Evolutionary conservation across 2,797 vertebrate genomes (phyloP).

Genomic region (Platalea minor): DNA sequence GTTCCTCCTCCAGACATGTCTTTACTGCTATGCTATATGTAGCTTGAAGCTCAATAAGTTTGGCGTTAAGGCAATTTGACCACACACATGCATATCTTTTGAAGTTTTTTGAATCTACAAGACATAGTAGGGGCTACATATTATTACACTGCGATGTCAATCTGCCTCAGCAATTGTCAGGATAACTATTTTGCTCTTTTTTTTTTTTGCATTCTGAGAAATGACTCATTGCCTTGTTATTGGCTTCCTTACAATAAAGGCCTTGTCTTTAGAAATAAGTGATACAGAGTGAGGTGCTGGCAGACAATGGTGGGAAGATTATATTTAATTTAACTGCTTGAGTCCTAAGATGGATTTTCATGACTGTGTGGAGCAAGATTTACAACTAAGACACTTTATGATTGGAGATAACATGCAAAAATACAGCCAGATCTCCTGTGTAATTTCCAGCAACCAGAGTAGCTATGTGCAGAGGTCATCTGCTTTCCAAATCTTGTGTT

Average conservation of each 20-base stretch:
- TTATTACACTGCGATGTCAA: background rate
- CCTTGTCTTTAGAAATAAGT: background rate
- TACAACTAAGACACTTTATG: background rate
- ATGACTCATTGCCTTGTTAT: background rate
- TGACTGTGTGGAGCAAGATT: background rate
- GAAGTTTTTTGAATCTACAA: background rate
- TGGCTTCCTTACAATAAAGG: background rate
- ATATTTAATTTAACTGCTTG: background rate
- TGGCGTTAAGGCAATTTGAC: background rate
- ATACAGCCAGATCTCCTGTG: background rate
- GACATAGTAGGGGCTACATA: fast-evolving
- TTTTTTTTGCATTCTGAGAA: background rate
- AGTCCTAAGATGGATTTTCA: background rate
- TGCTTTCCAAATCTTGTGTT: background rate
- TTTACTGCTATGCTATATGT: background rate
- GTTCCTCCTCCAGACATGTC: background rate
- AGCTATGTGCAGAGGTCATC: background rate
- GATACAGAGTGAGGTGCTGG: background rate
- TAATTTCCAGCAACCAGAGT: background rate
- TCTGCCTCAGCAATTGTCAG: background rate
- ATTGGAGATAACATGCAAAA: background rate
- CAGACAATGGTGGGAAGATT: background rate
- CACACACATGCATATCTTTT: background rate
- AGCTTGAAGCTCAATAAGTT: background rate
- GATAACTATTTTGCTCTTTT: background rate